Percentiles rank a stretch among this genome's conserved stretches.
These are phyloP conservation scores for Brachionus manjavacas DNA, from an alignment of 1,140 invertebrate species.

Conservation along the genomic window DNA sequence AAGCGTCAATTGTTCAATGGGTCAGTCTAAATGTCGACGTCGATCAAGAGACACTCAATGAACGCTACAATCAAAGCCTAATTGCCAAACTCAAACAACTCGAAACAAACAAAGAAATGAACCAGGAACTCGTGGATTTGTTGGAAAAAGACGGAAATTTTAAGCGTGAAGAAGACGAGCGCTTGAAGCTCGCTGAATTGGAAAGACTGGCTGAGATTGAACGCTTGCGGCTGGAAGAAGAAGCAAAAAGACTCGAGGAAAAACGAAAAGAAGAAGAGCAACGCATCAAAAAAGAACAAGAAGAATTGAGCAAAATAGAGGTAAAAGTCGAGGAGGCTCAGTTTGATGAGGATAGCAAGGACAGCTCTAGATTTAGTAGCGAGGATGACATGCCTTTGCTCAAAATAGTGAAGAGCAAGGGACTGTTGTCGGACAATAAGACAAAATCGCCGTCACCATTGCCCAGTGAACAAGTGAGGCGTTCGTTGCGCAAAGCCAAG, in stretches of 20 bases:
- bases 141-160: background rate
- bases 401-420: background rate
- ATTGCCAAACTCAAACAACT: background rate
- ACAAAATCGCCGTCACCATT: background rate
- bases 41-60: background rate
- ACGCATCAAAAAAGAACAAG: background rate
- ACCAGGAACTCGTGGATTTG: background rate
- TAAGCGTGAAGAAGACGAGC: background rate
- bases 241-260: background rate
- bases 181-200: background rate
- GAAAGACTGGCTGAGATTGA: background rate
- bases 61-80: background rate
- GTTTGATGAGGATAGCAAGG: background rate
- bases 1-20: background rate
- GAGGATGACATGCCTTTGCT: conserved; percentile 7
- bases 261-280: background rate
- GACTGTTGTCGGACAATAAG: background rate
- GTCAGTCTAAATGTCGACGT: background rate
- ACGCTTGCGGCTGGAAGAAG: background rate
- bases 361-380: conserved; percentile 16
- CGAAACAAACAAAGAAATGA: background rate
- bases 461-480: background rate
- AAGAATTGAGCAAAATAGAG: background rate
- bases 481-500: background rate
- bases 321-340: background rate